Evolutionary conservation across 2,888 invertebrate genomes (phyloP).

Genomic region (Parapristionchus giblindavisi): DNA sequence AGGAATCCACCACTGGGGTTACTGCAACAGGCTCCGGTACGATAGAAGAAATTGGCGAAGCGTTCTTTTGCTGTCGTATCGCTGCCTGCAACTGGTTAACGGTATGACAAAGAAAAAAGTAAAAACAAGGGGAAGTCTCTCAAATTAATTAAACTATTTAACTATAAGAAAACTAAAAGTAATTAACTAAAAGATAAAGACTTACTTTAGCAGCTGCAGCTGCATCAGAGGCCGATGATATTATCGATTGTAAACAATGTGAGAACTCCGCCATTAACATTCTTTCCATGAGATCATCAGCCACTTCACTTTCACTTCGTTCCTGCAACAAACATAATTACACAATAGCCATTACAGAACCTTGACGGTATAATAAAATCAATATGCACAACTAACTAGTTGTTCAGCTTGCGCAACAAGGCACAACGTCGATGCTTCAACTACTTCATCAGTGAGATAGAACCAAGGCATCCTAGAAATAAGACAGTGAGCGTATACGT

Average conservation of each 20-base stretch:
- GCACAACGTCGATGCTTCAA: constrained; percentile 94
- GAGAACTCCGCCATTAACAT: constrained; percentile 93
- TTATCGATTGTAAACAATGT: constrained; percentile 90
- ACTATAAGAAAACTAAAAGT: no score
- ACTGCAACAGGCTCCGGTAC: no score
- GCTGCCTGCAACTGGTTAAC: neutral
- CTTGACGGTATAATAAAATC: neutral
- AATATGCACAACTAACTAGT: constrained; percentile 73
- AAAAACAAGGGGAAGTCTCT: neutral
- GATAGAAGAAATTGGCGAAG: no score
- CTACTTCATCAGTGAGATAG: constrained; percentile 91
- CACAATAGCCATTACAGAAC: neutral
- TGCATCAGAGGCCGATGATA: constrained; percentile 76
- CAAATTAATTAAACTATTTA: no score
- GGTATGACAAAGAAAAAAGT: neutral
- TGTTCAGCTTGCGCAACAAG: constrained; percentile 91
- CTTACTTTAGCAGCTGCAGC: constrained; percentile 2
- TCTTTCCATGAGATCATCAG: constrained; percentile 73
- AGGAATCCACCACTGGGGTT: no score
- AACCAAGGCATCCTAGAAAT: constrained; percentile 83
- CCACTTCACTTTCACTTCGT: constrained; percentile 6
- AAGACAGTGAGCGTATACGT: neutral
- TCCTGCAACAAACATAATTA: neutral
- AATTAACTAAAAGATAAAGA: no score
- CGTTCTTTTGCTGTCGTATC: neutral